phyloP scores from a whole-genome alignment of 2,113 vertebrate genomes.

The Brachyhypopomus occidentalis region DNA sequence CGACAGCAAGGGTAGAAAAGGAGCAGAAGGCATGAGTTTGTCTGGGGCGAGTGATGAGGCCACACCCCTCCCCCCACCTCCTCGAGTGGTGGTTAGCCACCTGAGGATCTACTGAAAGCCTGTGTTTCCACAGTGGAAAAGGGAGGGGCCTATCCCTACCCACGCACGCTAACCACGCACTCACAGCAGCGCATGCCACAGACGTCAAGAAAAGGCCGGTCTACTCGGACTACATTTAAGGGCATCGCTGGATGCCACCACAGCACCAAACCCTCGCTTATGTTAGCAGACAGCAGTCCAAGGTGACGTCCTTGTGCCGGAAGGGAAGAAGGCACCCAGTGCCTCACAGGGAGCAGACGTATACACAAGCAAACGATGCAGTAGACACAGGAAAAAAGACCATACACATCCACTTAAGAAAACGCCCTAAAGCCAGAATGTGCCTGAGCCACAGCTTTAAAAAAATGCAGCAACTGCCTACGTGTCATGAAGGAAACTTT shows the following conservation, averaged over 20 bases:
- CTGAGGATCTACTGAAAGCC: slow-evolving; percentile 10
- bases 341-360: no score
- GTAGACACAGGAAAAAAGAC: no score
- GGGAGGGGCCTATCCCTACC: slow-evolving; percentile 30
- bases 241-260: background rate
- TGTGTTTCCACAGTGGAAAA: background rate
- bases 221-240: no score
- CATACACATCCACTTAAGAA: background rate
- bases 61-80: slow-evolving; percentile 10
- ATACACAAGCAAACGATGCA: no score
- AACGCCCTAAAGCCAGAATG: background rate
- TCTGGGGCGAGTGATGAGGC: background rate
- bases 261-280: no score
- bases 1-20: background rate
- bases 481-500: background rate
- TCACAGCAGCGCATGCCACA: slow-evolving; percentile 22
- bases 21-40: slow-evolving; percentile 44
- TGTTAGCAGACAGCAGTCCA: no score
- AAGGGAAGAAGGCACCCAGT: no score
- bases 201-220: slow-evolving; percentile 9
- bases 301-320: no score
- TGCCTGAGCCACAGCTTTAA: background rate
- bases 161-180: slow-evolving; percentile 28
- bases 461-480: background rate
- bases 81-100: slow-evolving; percentile 8